Evolutionary conservation across 2,113 vertebrate genomes (phyloP).

Genomic region (Potamarius usumacintae): DNA sequence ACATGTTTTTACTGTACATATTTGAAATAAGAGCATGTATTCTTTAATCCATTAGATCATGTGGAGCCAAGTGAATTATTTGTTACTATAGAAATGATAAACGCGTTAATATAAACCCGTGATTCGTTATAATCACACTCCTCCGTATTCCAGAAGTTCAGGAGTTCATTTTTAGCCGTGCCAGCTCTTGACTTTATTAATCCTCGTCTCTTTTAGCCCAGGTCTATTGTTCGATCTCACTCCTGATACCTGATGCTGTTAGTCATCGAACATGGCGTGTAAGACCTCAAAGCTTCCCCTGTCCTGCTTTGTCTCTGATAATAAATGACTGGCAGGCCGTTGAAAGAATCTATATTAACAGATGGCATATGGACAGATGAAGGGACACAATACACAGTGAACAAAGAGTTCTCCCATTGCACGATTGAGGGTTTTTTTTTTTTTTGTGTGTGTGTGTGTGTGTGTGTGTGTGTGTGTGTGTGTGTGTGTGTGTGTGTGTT

Average conservation of each 20-base stretch:
- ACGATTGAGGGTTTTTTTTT: background rate
- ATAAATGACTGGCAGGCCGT: constrained; percentile 33
- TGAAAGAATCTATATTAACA: constrained; percentile 38
- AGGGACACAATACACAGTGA: constrained; percentile 29
- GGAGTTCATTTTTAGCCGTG: background rate
- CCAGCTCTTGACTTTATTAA: constrained; percentile 18
- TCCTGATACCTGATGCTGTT: constrained; percentile 19
- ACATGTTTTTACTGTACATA: background rate
- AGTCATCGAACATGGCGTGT: constrained; percentile 27
- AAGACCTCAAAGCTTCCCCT: constrained; percentile 8
- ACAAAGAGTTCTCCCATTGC: constrained; percentile 17
- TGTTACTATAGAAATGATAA: background rate
- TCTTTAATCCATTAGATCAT: background rate
- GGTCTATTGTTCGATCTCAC: constrained; percentile 1
- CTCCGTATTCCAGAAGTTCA: background rate
- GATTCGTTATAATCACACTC: background rate
- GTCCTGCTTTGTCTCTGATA: constrained; percentile 19
- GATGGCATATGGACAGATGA: constrained; percentile 20
- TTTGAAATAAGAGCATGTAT: background rate
- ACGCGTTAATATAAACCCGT: background rate
- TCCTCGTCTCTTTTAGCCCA: background rate
- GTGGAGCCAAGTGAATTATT: background rate
- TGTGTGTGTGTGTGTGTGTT: fast-evolving
- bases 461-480: fast-evolving
- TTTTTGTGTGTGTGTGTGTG: background rate